Evolutionary conservation across 92 coral and sea anemone genomes (phyloP).

Genomic region (Bergia sp.): DNA sequence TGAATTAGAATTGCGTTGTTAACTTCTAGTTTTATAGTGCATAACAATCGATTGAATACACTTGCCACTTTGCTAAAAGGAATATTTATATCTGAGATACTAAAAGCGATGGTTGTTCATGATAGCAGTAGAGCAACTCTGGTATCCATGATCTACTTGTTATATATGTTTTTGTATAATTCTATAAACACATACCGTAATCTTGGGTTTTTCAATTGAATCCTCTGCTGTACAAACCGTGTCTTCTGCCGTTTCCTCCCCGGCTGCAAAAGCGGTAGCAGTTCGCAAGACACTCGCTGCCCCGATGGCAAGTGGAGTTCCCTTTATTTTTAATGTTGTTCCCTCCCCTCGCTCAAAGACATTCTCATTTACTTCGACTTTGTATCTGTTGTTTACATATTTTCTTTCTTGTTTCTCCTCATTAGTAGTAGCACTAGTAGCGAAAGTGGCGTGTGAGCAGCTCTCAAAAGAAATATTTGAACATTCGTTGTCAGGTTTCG

Average conservation of each 20-base stretch:
- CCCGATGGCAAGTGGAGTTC: constrained; percentile 77
- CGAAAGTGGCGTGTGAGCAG: constrained; percentile 12
- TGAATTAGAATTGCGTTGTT: not conserved
- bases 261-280: constrained; percentile 81
- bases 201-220: constrained; percentile 67
- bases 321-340: constrained; percentile 50
- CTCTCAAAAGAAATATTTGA: constrained; percentile 21
- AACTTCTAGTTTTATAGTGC: not conserved
- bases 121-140: not conserved
- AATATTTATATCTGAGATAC: not conserved
- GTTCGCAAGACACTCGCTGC: constrained; percentile 78
- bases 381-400: constrained; percentile 19
- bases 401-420: not conserved
- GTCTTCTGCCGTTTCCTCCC: constrained; percentile 63
- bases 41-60: not conserved
- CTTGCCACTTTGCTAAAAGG: too few species aligned
- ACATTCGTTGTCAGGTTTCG: not conserved
- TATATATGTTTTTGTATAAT: not conserved
- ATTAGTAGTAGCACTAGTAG: not conserved
- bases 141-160: not conserved
- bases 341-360: constrained; percentile 12
- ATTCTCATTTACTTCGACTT: not conserved
- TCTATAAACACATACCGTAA: constrained; percentile 41
- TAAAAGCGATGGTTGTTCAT: not conserved
- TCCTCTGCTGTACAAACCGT: constrained; percentile 71